phyloP scores from a whole-genome alignment of 2,113 vertebrate genomes.

The Vulpes vulpes region DNA sequence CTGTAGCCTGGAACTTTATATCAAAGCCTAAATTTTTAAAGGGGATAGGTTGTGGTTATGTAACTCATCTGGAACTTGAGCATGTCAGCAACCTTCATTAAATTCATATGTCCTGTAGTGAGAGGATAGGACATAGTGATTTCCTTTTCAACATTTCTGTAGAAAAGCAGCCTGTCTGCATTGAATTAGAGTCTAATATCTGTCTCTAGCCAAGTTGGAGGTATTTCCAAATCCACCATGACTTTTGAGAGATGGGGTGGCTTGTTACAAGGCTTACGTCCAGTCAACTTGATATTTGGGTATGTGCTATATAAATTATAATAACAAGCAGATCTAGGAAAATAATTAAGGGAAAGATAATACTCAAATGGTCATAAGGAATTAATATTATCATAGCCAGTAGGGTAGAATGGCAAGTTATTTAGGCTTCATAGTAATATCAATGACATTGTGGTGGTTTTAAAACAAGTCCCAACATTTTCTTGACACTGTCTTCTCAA shows the following conservation, averaged over 20 bases:
- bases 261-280: neutral
- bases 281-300: neutral
- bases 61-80: constrained; percentile 35
- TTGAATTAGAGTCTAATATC: neutral
- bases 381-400: neutral
- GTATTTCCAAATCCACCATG: constrained; percentile 4
- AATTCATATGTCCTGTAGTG: neutral
- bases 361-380: neutral
- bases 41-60: neutral
- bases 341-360: constrained; percentile 9
- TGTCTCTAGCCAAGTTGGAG: neutral
- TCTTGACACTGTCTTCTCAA: neutral
- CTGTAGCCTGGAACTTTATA: neutral
- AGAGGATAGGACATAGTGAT: neutral
- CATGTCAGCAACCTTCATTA: neutral
- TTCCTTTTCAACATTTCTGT: neutral
- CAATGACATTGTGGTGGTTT: neutral
- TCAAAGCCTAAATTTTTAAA: constrained; percentile 22
- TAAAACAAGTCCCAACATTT: neutral
- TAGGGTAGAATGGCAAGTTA: neutral
- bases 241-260: constrained; percentile 2
- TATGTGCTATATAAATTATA: neutral
- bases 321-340: neutral
- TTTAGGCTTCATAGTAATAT: neutral
- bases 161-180: neutral